Evolutionary conservation across 2,113 vertebrate genomes (phyloP), one percentile per base, ranked within the genome.

Genomic region (Brienomyrus brachyistius): DNA sequence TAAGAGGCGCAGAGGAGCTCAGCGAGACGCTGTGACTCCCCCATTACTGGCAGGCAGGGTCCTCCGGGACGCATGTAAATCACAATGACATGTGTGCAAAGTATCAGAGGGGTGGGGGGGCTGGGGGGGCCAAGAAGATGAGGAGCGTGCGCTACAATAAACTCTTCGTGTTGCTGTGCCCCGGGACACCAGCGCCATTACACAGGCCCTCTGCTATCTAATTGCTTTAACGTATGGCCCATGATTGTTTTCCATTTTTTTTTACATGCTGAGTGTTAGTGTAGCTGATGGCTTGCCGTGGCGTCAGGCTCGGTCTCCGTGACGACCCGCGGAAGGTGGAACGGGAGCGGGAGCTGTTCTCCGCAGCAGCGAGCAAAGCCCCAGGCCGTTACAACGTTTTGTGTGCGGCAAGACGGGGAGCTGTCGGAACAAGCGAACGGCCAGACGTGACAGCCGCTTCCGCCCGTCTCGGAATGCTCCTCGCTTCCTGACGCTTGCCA

Each of bases 261-360:
- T 84, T 43, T 13, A 91, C 92, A 86, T n/a, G 92, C 91, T 93
- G 93, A 92, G 94, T 94, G 93, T 93, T 89, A 92, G 93, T 91
- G 84, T 88, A 91, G 91, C 92, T 94, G 94, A 95, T 94, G 93
- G 92, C 94, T 94, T 93, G 94, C 94, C 93, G 85, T 92, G 86
- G 91, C 91, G 88, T 94, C 91, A 91, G 91, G 93, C 93, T 91
- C 91, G 90, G 91, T 95, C 94, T 86, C 13, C 92, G 92, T 92
- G 91, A 93, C 91, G 88, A 91, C 90, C 90, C 91, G 91, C 45
- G 62, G 80, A 91, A 54, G 31, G 35, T 45, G n/a, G 35, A 59
- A 23, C 85, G 59, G 87, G 90, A 93, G 91, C 27, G 48, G 92
- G 92, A 93, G 89, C 90, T 91, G 91, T 93, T 93, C 93, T 93